These are phyloP conservation scores for Lepidocyrtinus sp. DNA, from an alignment of 2,888 invertebrate genomes.

Conservation along the genomic window DNA sequence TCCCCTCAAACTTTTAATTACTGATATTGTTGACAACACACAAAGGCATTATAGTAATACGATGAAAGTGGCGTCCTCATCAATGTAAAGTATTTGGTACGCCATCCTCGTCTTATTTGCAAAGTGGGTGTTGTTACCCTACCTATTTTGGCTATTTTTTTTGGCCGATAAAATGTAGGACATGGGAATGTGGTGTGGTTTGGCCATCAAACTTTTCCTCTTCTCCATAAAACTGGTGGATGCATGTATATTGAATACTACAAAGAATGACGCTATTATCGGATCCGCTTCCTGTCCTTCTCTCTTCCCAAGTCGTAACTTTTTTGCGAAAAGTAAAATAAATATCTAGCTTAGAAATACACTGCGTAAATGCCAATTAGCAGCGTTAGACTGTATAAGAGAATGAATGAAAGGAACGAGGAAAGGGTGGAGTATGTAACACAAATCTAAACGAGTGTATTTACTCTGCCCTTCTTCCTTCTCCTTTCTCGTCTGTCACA, in stretches of 20 bases:
- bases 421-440: slow-evolving; percentile 55
- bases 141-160: slow-evolving; percentile 10
- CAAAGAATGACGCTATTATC: slow-evolving; percentile 32
- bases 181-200: slow-evolving; percentile 35
- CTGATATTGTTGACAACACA: slow-evolving; percentile 24
- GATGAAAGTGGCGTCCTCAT: neutral
- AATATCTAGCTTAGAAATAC: neutral
- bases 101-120: slow-evolving; percentile 37
- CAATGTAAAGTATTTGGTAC: slow-evolving; percentile 7
- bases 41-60: neutral
- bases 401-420: slow-evolving; percentile 34
- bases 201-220: slow-evolving; percentile 2
- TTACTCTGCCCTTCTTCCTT: slow-evolving; percentile 27
- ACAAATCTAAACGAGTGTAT: neutral
- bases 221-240: slow-evolving; percentile 1
- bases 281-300: slow-evolving; percentile 52
- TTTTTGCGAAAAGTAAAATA: slow-evolving; percentile 14
- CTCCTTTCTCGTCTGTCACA: slow-evolving; percentile 20
- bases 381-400: neutral
- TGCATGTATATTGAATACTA: too few species aligned
- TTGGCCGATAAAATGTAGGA: slow-evolving; percentile 31
- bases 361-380: neutral
- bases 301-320: slow-evolving; percentile 15
- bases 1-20: slow-evolving; percentile 20
- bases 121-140: slow-evolving; percentile 41